Percentiles rank a stretch among this genome's conserved stretches.
These are phyloP conservation scores for Drosophila helvetica DNA, from an alignment of 2,888 invertebrate species.

Conservation along the genomic window DNA sequence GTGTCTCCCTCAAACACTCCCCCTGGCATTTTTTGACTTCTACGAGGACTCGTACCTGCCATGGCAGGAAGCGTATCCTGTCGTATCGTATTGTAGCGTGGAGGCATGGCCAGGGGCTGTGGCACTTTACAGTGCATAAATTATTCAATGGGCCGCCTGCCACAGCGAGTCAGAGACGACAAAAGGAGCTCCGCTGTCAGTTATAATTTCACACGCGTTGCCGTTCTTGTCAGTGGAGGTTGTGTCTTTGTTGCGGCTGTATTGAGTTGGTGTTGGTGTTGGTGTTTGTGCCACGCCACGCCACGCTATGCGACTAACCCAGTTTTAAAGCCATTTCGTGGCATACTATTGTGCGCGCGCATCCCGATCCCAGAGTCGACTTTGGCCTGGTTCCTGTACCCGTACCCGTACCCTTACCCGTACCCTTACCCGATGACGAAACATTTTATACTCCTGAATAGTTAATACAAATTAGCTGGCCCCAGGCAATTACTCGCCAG, in stretches of 20 bases:
- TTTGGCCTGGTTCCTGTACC: constrained; percentile 16
- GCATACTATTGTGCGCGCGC: constrained; percentile 46
- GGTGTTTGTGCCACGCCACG: constrained; percentile 3
- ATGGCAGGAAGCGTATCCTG: neutral
- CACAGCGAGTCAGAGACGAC: constrained; percentile 55
- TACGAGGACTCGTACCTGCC: neutral
- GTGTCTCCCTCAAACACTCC: neutral
- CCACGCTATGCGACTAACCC: constrained; percentile 49
- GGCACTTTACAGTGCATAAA: constrained; percentile 72
- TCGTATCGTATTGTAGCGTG: neutral
- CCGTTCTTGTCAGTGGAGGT: constrained; percentile 16
- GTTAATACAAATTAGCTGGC: constrained; percentile 66
- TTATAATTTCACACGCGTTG: constrained; percentile 62
- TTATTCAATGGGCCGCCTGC: constrained; percentile 69
- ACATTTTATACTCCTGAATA: constrained; percentile 60
- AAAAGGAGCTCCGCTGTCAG: constrained; percentile 64
- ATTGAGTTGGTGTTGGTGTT: constrained; percentile 7
- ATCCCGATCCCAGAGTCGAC: constrained; percentile 34
- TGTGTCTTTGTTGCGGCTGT: constrained; percentile 8
- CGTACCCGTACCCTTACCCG: constrained; percentile 5
- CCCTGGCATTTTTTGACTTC: constrained; percentile 1
- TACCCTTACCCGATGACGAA: constrained; percentile 41
- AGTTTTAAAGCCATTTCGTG: constrained; percentile 41
- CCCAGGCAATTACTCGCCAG: constrained; percentile 53
- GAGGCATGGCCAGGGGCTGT: constrained; percentile 7